Percentiles rank a stretch among this genome's conserved stretches.
Evolutionary conservation across 1,140 invertebrate species (phyloP).

Genomic region (Macrosteles quadrilineatus): DNA sequence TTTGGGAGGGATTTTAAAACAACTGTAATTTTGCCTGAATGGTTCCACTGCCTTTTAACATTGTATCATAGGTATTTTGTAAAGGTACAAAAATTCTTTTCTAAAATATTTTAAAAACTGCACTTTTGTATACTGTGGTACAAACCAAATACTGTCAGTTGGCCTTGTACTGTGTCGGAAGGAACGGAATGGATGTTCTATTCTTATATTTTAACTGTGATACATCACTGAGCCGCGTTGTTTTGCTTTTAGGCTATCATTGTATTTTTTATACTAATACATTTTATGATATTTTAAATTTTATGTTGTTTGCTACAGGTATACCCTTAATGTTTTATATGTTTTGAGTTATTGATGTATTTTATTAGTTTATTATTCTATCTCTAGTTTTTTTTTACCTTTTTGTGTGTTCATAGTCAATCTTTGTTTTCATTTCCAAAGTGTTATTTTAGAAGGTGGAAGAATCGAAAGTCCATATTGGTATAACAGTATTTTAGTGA

Average conservation of each 20-base stretch:
- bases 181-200: constrained; percentile 16
- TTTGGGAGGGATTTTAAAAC: not conserved
- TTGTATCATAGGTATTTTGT: not conserved
- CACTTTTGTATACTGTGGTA: constrained; percentile 2
- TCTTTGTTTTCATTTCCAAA: constrained; percentile 23
- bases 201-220: constrained; percentile 32
- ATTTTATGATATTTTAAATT: not conserved
- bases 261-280: constrained; percentile 16
- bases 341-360: constrained; percentile 24
- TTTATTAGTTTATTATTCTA: constrained; percentile 21
- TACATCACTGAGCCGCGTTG: constrained; percentile 24
- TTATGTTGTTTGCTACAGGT: constrained; percentile 24
- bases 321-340: constrained; percentile 22
- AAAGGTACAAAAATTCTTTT: not conserved
- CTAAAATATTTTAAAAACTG: constrained; percentile 5
- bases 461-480: constrained; percentile 14
- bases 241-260: constrained; percentile 14
- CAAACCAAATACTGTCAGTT: constrained; percentile 23
- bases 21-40: not conserved
- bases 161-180: not conserved
- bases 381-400: constrained; percentile 6
- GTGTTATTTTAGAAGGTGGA: constrained; percentile 3
- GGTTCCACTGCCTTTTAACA: constrained; percentile 15
- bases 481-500: constrained; percentile 28
- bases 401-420: constrained; percentile 30